Evolutionary conservation across 2,797 vertebrate species (phyloP), one percentile per base, ranked within the genome.

Genomic region (Notoglanidium macrostoma): DNA sequence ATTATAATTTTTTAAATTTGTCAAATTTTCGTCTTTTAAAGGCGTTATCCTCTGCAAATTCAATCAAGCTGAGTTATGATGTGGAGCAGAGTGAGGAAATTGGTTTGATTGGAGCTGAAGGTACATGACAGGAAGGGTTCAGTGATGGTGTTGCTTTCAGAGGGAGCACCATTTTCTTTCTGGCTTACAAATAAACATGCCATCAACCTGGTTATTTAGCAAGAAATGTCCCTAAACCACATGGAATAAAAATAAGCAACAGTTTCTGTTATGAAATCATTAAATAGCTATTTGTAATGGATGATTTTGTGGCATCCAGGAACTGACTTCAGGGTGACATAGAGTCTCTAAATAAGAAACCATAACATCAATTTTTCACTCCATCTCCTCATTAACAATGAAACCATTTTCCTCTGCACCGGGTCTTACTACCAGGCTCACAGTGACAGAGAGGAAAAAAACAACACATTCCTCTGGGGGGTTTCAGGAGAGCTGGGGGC

Each of bases 341-440:
- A 57, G 72, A 61, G 63, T 61, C 54, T 21, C 59, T 86, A 82
- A 78, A 84, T 57, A 81, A 87, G 78, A 46, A 79, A 84, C 19
- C 85, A 57, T n/a, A 15, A 35, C 84, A 89, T 90, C 57, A 74
- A 85, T 87, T 83, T 86, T 84, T 88, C 57, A 80, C 54, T 63
- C 73, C 12, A 88, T 40, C 65, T 87, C 44, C 79, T 80, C 79
- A 88, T 82, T 80, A 85, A 83, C 78, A 87, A 87, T 78, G 55
- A 84, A 55, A 35, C 67, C 23, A 70, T 76, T 80, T 87, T 44
- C 77, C 83, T 83, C 83, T 87, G 67, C 79, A 80, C 67, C 84
- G 67, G 85, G 44, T 32, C n/a, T 84, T 87, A 78, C 17, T 1
- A 12, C 77, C 8, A 87, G 55, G 49, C 72, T 72, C 81, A 85